Percentiles rank a stretch among this genome's conserved stretches.
These are phyloP conservation scores for Perognathus longimembris DNA, from an alignment of 2,113 vertebrate species.

Conservation along the genomic window DNA sequence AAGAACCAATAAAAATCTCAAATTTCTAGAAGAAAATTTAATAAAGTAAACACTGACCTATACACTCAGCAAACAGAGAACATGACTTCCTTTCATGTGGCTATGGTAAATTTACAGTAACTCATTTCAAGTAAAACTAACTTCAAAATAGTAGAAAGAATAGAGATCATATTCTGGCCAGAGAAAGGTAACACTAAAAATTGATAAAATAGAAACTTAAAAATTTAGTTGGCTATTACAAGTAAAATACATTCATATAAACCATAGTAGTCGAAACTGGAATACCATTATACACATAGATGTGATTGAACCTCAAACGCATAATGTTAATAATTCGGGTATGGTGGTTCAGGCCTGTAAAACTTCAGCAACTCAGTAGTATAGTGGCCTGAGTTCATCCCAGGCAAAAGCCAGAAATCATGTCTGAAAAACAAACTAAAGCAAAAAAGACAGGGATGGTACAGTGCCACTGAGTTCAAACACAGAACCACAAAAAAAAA, in stretches of 20 bases:
- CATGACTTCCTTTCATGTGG: neutral
- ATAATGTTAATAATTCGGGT: neutral
- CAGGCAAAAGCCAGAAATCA: neutral
- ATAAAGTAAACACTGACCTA: neutral
- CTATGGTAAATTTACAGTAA: constrained; percentile 12
- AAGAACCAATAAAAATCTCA: too few relatives aligned
- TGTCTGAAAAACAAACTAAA: neutral
- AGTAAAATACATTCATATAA: neutral
- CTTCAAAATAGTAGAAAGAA: constrained; percentile 4
- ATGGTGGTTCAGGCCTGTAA: neutral
- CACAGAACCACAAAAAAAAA: neutral
- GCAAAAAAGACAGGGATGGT: neutral
- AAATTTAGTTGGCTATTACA: neutral
- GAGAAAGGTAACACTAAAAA: constrained; percentile 8
- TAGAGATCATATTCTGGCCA: neutral
- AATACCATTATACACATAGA: neutral
- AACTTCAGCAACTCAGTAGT: neutral
- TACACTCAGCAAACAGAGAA: neutral
- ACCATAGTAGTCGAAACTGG: neutral
- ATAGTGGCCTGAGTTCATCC: neutral
- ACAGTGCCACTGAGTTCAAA: neutral
- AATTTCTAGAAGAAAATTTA: neutral
- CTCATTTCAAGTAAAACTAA: neutral
- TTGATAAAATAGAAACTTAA: neutral
- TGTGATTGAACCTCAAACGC: neutral